Base-by-base conservation (phyloP, 2,888 invertebrate genomes). In the Drosophila meridiana region DNA sequence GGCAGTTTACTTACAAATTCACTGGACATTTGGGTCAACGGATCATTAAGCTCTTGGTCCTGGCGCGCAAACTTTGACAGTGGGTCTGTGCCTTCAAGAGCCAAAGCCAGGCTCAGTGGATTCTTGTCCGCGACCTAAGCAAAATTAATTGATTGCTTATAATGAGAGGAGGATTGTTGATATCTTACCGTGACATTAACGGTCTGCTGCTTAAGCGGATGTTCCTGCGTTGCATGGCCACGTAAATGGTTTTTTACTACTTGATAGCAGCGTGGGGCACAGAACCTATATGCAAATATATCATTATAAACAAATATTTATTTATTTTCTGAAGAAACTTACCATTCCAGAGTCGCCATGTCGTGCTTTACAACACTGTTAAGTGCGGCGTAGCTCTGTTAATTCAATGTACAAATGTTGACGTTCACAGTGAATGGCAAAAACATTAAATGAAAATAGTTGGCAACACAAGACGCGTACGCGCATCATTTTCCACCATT, bases 11-110 rank as follows among this genome's bases (percentile, higher is more conserved):
- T 87, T 83, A 92, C 92, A 82, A 91, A 91, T 84, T 93, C 92
- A 0, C 83, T 86, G 13, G 95, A 94, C 93, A 95, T 95, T 93
- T 95, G 94, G 2, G 95, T 95, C 30, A 96, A 92, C 2, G 96
- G 95, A 92, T 96, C 96, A 89, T 95, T 93, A 38, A 94, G 92
- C 45, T 93, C 93, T 36, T 92, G 89, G 76, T 95, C 95, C 75
- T 94, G 94, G 60, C 94, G 94, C 3, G 95, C 95, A 93, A 96
- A 95, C 86, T 95, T 95, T 28, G 96, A 96, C 34, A 97, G 92
- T 0, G 97, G 97, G 93, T 97, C 97, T 0, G 95, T 94, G 36
- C 96, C 96, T 90, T 96, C 96, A 4, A 97, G 91, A 40, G 83
- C 83, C 57, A 76, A 36, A 3, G 89, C 89, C 53, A 83, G 55